Conservation (phyloP, 2,888 invertebrate genomes). For the Petrolisthes manimaculis region DNA sequence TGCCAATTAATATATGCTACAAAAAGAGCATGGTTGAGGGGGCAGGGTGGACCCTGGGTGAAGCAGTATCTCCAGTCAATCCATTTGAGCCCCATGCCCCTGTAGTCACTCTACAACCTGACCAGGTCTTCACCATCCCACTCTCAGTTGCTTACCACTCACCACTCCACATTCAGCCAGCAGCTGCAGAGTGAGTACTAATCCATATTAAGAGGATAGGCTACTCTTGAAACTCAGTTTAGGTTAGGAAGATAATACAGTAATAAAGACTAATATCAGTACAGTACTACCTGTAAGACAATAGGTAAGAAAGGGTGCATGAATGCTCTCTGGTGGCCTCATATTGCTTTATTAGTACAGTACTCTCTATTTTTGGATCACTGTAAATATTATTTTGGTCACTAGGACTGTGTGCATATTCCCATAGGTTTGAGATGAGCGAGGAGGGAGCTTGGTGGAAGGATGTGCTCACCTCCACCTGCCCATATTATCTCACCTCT, state of each 20-base stretch:
- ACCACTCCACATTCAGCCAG: constrained; percentile 80
- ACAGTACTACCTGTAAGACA: too few species aligned
- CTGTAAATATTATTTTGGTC: too few species aligned
- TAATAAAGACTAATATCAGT: too few species aligned
- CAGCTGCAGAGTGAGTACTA: constrained; percentile 78
- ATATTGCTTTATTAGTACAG: too few species aligned
- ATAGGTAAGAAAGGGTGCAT: too few species aligned
- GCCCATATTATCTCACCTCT: constrained; percentile 79
- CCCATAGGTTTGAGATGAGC: constrained; percentile 77
- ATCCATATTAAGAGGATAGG: too few species aligned
- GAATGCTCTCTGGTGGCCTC: too few species aligned
- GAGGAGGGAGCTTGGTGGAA: constrained; percentile 84
- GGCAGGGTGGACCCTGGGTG: constrained; percentile 72
- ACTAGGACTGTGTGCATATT: too few species aligned
- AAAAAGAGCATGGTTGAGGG: constrained; percentile 80
- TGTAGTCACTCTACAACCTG: constrained; percentile 80
- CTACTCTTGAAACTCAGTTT: too few species aligned
- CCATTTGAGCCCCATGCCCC: constrained; percentile 83
- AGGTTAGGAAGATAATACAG: too few species aligned
- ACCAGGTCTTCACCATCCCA: constrained; percentile 82
- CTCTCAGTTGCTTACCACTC: constrained; percentile 85
- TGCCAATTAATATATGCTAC: constrained; percentile 81
- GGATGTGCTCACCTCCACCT: constrained; percentile 79
- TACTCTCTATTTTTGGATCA: too few species aligned
- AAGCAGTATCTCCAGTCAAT: constrained; percentile 72